Evolutionary conservation across 2,888 invertebrate species (phyloP).

Genomic region (Tiphia femorata): DNA sequence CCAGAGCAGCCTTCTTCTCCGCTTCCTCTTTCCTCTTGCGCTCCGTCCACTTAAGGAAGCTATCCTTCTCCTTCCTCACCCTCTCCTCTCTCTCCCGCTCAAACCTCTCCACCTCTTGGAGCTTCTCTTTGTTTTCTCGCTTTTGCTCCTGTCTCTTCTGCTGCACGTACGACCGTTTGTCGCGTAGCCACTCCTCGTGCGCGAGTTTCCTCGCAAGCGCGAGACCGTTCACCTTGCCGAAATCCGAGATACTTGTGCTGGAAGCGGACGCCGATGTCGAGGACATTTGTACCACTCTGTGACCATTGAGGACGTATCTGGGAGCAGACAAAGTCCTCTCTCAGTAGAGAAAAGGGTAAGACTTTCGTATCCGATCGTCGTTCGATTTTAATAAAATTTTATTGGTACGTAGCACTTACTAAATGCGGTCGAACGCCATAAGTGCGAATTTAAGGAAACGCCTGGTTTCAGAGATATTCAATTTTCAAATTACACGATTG

Average conservation of each 20-base stretch:
- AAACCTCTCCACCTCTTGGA: conserved; percentile 43
- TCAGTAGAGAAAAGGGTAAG: no score
- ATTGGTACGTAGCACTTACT: no score
- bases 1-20: conserved; percentile 65
- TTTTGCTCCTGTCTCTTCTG: conserved; percentile 59
- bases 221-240: conserved; percentile 10
- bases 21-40: conserved; percentile 68
- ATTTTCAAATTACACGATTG: no score
- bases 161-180: conserved; percentile 65
- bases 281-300: conserved; percentile 46
- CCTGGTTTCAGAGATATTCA: no score
- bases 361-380: no score
- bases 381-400: no score
- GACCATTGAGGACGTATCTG: conserved; percentile 48
- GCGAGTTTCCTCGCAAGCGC: conserved; percentile 57
- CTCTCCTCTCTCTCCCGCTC: conserved; percentile 59
- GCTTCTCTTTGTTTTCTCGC: conserved; percentile 35
- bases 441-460: no score
- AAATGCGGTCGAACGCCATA: no score
- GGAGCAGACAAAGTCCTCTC: no score
- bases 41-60: conserved; percentile 66
- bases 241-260: conserved; percentile 34
- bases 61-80: conserved; percentile 65
- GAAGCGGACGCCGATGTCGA: conserved; percentile 46
- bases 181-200: conserved; percentile 73